Percentiles rank a stretch among this genome's conserved stretches.
phyloP scores from a whole-genome alignment of 2,888 invertebrate genomes.

The Megalurothrips usitatus region DNA sequence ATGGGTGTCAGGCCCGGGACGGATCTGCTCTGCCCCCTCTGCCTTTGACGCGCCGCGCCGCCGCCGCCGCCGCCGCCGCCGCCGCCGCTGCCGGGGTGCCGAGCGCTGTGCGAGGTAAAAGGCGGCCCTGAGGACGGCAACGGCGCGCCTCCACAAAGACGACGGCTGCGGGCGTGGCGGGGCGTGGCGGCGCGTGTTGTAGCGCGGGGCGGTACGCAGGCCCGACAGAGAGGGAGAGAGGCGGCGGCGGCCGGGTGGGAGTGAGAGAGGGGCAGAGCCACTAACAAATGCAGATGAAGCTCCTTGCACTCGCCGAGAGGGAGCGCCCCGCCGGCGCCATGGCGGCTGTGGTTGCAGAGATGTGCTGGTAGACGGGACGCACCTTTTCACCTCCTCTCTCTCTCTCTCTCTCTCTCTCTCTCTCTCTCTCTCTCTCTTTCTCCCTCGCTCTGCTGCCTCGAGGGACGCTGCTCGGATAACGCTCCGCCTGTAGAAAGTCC shows the following conservation, averaged over 20 bases:
- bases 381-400: neutral
- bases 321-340: neutral
- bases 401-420: slow-evolving; percentile 1
- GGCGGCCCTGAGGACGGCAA: neutral
- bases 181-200: too few relatives aligned
- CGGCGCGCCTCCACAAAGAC: too few relatives aligned
- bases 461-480: neutral
- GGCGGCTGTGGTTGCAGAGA: neutral
- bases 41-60: too few relatives aligned
- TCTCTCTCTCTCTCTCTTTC: slow-evolving; percentile 6
- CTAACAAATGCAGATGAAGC: slow-evolving; percentile 22
- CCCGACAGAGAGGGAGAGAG: too few relatives aligned
- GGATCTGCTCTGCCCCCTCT: too few relatives aligned
- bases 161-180: too few relatives aligned
- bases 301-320: neutral
- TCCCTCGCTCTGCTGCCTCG: neutral
- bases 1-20: too few relatives aligned
- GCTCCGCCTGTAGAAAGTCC: too few relatives aligned
- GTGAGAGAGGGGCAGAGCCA: neutral
- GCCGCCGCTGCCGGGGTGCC: too few relatives aligned
- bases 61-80: too few relatives aligned
- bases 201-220: too few relatives aligned
- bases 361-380: neutral
- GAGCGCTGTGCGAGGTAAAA: neutral
- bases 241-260: neutral